Evolutionary conservation across 2,888 invertebrate genomes (phyloP).

Genomic region (Drosophila borborema): DNA sequence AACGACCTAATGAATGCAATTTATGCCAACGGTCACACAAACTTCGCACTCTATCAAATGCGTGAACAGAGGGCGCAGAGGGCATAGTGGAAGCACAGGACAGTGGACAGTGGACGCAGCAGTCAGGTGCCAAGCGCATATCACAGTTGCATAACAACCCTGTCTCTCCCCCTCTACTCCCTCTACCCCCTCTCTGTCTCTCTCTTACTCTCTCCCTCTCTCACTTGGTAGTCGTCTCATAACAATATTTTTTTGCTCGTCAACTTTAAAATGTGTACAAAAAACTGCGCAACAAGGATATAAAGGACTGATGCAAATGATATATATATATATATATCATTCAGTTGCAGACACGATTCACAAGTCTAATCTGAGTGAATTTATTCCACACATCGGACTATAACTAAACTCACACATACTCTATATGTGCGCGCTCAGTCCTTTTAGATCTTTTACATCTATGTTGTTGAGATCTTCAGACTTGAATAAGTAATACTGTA

Average conservation of each 20-base stretch:
- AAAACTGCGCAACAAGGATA: constrained; percentile 6
- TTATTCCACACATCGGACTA: no score
- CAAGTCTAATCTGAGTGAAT: background rate
- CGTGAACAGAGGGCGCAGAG: constrained; percentile 1
- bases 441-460: background rate
- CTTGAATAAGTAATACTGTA: no score
- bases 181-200: no score
- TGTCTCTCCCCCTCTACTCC: background rate
- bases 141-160: constrained; percentile 20
- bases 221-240: background rate
- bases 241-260: constrained; percentile 9
- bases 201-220: background rate
- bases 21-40: constrained; percentile 48
- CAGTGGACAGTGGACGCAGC: constrained; percentile 6
- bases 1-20: constrained; percentile 59
- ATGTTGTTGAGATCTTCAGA: background rate
- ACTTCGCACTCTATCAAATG: constrained; percentile 51
- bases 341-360: background rate
- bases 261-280: background rate
- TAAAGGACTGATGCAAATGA: constrained; percentile 19
- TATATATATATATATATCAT: background rate
- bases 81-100: background rate
- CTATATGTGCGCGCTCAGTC: background rate
- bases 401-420: background rate
- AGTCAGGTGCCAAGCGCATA: constrained; percentile 31